Base-by-base conservation (phyloP, 2,888 invertebrate species). In the Amphipoea oculea region DNA sequence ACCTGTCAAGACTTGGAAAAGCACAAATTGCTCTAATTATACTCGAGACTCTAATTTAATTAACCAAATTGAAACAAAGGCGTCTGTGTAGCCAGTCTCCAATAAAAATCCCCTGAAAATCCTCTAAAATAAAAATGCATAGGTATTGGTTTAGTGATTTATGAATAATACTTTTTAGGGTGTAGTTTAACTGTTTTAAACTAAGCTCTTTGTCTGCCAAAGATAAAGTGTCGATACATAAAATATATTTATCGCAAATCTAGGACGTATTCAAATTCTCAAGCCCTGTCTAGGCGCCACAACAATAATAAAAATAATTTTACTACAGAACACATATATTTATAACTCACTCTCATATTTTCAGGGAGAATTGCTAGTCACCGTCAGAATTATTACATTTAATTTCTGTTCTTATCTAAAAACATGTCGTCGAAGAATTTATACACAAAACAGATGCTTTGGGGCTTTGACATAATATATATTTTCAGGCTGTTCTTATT, bases 351-450 rank as follows among this genome's bases (percentile, higher is more conserved):
- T 86, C 87, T 86, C 86, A 80, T 88, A 86, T 86, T 86, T 89
- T 84, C 78, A 85, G 73, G 84, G 79, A 78, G 78, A 86, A 89
- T 90, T 84, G 62, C 80, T 87, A 89, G 87, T 90, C 87, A 83
- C 81, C 81, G 83, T 81, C 81, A 60, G 68, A 89, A 90, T 90
- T 84, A 86, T 90, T 84, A 86, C 86, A 90, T 89, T 88, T 79
- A 87, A 90, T 88, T 89, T 89, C 88, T 87, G 88, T 89, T 89
- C 82, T 76, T 86, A 89, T 84, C 85, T 88, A 90, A 88, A 89
- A 87, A 90, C 85, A 80, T 91, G 90, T 90, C 90, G 75, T 81
- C 86, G 75, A 90, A 90, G 87, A 92, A 92, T 92, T 90, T 91
- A 89, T 89, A 89, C 68, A 87, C 80, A 87, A 88, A 91, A 91